Conservation (phyloP, 35 echinoderm and acorn worm species). For the Ophiothrix spiculata region DNA sequence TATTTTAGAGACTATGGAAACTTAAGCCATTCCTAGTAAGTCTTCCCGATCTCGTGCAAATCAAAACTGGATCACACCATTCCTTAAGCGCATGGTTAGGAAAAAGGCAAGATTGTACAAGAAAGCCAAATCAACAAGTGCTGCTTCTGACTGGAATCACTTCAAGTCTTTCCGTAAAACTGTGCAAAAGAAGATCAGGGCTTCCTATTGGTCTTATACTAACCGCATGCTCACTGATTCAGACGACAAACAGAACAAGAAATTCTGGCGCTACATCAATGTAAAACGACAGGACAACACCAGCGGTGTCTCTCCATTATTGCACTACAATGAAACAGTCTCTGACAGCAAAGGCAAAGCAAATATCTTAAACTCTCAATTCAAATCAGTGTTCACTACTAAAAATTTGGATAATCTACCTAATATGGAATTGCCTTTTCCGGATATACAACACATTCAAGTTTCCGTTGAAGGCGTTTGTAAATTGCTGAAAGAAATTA, state of each 20-base stretch:
- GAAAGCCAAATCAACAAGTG: constrained; percentile 31
- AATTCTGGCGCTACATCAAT: constrained; percentile 49
- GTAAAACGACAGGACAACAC: constrained; percentile 23
- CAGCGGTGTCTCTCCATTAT: constrained; percentile 15
- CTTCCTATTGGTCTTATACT: constrained; percentile 34
- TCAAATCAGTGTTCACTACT: constrained; percentile 48
- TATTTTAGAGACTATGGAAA: constrained; percentile 17
- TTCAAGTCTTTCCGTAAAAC: constrained; percentile 41
- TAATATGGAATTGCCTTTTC: constrained; percentile 15
- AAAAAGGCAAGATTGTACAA: constrained; percentile 52
- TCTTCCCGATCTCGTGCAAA: not conserved
- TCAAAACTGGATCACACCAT: constrained; percentile 29
- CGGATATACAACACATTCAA: constrained; percentile 26
- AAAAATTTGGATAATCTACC: constrained; percentile 27
- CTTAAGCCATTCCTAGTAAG: constrained; percentile 36
- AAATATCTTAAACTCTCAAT: constrained; percentile 29
- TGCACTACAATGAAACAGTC: constrained; percentile 15
- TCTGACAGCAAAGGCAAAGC: constrained; percentile 42
- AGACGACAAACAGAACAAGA: constrained; percentile 39
- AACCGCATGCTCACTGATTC: constrained; percentile 26
- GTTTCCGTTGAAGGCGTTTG: constrained; percentile 25
- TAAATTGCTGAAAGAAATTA: constrained; percentile 46
- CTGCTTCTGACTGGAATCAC: constrained; percentile 26
- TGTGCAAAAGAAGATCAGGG: constrained; percentile 37
- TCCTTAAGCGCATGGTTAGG: constrained; percentile 38